These are phyloP conservation scores for Phalanger gymnotis DNA, from an alignment of 2,797 vertebrate species.

Conservation along the genomic window DNA sequence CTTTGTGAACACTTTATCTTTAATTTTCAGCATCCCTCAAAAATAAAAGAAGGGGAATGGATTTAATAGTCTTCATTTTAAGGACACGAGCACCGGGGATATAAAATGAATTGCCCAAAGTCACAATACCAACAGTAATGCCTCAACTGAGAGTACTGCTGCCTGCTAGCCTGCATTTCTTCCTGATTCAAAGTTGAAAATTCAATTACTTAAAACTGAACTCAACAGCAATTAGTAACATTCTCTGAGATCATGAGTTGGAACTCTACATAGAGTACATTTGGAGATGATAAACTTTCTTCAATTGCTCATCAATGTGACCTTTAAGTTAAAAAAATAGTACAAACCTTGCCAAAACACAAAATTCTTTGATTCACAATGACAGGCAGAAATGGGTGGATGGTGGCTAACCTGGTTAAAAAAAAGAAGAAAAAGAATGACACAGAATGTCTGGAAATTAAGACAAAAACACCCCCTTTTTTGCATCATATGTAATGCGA, in stretches of 20 bases:
- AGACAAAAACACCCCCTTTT: constrained; percentile 39
- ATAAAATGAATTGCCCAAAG: background rate
- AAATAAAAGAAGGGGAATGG: constrained; percentile 1
- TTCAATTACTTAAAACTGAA: constrained; percentile 45
- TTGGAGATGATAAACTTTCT: constrained; percentile 31
- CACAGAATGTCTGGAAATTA: background rate
- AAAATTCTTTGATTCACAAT: constrained; percentile 99
- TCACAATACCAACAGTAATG: rapidly evolving
- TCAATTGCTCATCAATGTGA: constrained; percentile 38
- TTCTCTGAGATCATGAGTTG: constrained; percentile 34
- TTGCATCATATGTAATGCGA: background rate
- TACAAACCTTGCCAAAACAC: constrained; percentile 99
- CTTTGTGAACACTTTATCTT: background rate
- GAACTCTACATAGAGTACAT: constrained; percentile 40
- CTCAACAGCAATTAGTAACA: constrained; percentile 7
- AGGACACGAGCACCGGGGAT: background rate
- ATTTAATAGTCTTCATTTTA: background rate
- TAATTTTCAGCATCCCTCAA: background rate
- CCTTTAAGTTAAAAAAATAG: constrained; percentile 69
- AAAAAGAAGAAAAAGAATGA: constrained; percentile 51
- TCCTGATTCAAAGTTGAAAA: constrained; percentile 9
- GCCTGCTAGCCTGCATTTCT: background rate
- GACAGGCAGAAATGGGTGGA: constrained; percentile 98
- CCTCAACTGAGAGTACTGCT: background rate
- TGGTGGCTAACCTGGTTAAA: constrained; percentile 97